Percentiles rank a stretch among this genome's conserved stretches.
phyloP scores from a whole-genome alignment of 2,113 vertebrate genomes.

The Myocastor coypus region DNA sequence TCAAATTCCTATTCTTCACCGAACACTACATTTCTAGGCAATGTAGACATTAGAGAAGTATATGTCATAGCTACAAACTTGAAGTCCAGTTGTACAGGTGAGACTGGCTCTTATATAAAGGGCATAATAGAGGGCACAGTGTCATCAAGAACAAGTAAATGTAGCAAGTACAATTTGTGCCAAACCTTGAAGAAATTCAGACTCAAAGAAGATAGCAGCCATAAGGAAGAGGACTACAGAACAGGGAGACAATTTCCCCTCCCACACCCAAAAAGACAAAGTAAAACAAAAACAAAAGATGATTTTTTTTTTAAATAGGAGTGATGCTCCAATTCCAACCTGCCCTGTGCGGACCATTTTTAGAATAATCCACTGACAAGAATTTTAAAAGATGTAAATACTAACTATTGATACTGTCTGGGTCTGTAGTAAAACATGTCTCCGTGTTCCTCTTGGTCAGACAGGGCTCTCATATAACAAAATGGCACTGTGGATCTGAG shows the following conservation, averaged over 20 bases:
- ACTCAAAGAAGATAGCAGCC: neutral
- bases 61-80: neutral
- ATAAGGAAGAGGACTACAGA: neutral
- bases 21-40: neutral
- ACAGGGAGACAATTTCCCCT: neutral
- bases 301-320: neutral
- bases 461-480: neutral
- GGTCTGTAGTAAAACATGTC: neutral
- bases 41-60: neutral
- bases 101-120: neutral
- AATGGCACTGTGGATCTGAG: slow-evolving; percentile 16
- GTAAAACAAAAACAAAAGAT: neutral
- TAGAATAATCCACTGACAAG: neutral
- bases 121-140: neutral
- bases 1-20: neutral
- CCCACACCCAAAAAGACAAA: neutral
- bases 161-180: accelerated
- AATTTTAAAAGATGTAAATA: neutral
- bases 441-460: slow-evolving; percentile 18
- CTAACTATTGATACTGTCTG: neutral
- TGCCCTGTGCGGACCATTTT: neutral
- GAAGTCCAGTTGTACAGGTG: neutral
- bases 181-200: neutral
- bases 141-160: neutral
- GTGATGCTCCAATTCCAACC: neutral